Percentiles rank a stretch among this genome's conserved stretches.
Evolutionary conservation across 2,888 invertebrate species (phyloP).

Genomic region (Microplitis manilae): DNA sequence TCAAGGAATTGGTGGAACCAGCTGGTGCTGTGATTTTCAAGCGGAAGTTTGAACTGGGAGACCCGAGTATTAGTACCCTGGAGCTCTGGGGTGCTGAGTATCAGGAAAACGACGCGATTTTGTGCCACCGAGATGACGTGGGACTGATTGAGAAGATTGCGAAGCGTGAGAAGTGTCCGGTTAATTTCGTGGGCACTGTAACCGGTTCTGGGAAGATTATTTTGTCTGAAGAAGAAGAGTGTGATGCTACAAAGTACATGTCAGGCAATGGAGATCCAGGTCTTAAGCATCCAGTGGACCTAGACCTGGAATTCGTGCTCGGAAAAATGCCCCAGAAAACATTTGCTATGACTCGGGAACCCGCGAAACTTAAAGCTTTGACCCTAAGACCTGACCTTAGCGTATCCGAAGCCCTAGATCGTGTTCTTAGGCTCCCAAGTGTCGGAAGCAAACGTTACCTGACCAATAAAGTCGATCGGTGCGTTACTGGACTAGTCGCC

Average conservation of each 20-base stretch:
- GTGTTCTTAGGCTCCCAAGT: conserved; percentile 89
- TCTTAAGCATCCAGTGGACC: conserved; percentile 83
- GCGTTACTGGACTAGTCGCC: conserved; percentile 94
- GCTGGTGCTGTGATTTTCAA: conserved; percentile 93
- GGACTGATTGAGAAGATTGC: conserved; percentile 81
- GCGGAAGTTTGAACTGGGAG: conserved; percentile 90
- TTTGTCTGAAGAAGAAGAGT: conserved; percentile 76
- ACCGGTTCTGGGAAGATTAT: conserved; percentile 88
- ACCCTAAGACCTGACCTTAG: conserved; percentile 75
- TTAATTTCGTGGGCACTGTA: conserved; percentile 93
- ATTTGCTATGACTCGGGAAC: conserved; percentile 76
- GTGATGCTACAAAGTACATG: conserved; percentile 72
- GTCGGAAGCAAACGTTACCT: conserved; percentile 96
- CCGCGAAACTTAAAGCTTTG: conserved; percentile 73
- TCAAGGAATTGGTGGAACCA: conserved; percentile 97
- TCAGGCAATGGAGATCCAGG: conserved; percentile 68
- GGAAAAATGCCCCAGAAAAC: conserved; percentile 89
- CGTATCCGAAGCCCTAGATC: conserved; percentile 80
- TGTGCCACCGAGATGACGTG: conserved; percentile 81
- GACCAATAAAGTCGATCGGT: conserved; percentile 96
- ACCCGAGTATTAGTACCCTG: conserved; percentile 92
- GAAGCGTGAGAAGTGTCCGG: conserved; percentile 90
- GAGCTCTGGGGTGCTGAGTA: conserved; percentile 99
- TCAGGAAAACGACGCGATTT: conserved; percentile 94
- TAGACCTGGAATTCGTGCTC: conserved; percentile 90